These are phyloP conservation scores for Pachycephus smyrnensis DNA, from an alignment of 2,888 invertebrate genomes.

Conservation along the genomic window DNA sequence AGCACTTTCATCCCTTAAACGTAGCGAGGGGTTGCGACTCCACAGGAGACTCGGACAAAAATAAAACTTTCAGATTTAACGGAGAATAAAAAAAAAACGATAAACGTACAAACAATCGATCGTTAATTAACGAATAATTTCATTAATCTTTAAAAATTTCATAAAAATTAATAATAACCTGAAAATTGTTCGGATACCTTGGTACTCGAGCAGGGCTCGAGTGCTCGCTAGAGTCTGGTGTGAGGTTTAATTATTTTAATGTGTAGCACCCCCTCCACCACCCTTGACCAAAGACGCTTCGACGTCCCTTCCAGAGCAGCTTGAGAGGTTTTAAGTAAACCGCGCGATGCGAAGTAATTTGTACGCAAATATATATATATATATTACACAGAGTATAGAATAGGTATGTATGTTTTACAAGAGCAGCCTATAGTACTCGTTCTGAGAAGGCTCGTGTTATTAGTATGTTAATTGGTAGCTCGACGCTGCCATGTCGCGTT, in stretches of 20 bases:
- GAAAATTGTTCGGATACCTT: background rate
- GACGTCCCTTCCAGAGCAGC: constrained; percentile 17
- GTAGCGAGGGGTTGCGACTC: constrained; percentile 18
- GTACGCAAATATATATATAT: background rate
- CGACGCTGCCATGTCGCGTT: constrained; percentile 57
- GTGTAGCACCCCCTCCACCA: constrained; percentile 4
- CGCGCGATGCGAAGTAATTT: background rate
- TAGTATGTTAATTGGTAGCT: constrained; percentile 64
- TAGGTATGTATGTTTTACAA: constrained; percentile 23
- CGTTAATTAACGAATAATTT: background rate
- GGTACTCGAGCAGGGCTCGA: constrained; percentile 4
- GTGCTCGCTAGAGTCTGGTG: background rate
- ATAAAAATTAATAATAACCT: background rate
- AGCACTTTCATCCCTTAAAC: constrained; percentile 38
- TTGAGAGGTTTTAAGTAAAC: constrained; percentile 21
- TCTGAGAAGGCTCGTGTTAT: constrained; percentile 57
- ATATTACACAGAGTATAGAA: background rate
- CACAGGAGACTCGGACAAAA: background rate
- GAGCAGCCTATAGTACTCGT: constrained; percentile 40
- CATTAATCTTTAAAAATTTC: background rate
- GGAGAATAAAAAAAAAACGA: background rate
- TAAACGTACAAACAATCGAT: background rate
- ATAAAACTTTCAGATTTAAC: background rate
- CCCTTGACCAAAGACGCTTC: constrained; percentile 14
- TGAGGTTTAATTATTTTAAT: constrained; percentile 33